A percentile compares a stretch with the other conserved stretches of the same genome.
These are phyloP conservation scores for Hydractinia echinata DNA, from an alignment of 30 jellyfish, hydroid and myxozoan genomes.

Conservation along the genomic window DNA sequence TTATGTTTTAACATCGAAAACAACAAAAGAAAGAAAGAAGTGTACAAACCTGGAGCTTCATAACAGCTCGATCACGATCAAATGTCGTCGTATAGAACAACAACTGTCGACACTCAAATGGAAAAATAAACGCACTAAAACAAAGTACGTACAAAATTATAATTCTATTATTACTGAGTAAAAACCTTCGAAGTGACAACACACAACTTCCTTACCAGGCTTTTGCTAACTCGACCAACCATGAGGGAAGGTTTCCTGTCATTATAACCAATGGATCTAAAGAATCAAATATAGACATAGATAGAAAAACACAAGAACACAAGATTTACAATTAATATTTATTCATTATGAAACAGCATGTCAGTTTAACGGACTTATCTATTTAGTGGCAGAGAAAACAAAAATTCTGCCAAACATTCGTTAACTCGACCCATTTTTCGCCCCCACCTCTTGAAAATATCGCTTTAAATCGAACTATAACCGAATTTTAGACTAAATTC, in stretches of 20 bases:
- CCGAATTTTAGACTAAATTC: too few relatives aligned
- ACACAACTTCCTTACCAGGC: slow-evolving; percentile 64
- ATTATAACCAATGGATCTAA: slow-evolving; percentile 92
- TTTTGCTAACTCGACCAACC: slow-evolving; percentile 82
- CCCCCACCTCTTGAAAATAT: too few relatives aligned
- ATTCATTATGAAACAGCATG: not conserved
- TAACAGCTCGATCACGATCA: slow-evolving; percentile 96
- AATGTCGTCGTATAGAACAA: slow-evolving; percentile 83
- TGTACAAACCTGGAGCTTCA: slow-evolving; percentile 81
- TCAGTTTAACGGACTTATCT: not conserved
- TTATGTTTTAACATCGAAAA: too few relatives aligned
- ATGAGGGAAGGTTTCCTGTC: slow-evolving; percentile 93
- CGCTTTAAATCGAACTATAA: too few relatives aligned
- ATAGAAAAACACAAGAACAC: too few relatives aligned
- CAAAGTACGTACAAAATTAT: not conserved
- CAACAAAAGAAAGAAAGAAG: too few relatives aligned
- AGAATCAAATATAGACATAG: not conserved
- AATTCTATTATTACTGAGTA: not conserved
- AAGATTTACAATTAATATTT: too few relatives aligned
- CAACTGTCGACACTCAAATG: slow-evolving; percentile 95
- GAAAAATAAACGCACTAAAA: slow-evolving; percentile 91
- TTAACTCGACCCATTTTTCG: too few relatives aligned
- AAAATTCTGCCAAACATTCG: not conserved
- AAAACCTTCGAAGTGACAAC: not conserved
- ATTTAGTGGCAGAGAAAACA: too few relatives aligned